Evolutionary conservation across 1,140 invertebrate genomes (phyloP).

Genomic region (Varroa destructor): DNA sequence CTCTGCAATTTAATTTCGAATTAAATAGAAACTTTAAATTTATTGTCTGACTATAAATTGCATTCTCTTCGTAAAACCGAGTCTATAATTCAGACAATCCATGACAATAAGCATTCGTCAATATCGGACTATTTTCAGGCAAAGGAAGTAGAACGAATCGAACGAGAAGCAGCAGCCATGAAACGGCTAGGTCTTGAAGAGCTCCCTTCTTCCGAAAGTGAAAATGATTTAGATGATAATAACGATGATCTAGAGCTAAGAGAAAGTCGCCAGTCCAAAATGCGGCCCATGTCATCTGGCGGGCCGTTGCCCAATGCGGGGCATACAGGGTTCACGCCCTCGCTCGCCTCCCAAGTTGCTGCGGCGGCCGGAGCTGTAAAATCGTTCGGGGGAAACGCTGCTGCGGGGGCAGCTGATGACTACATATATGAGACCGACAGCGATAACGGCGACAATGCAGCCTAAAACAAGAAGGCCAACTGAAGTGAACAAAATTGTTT

Average conservation of each 20-base stretch:
- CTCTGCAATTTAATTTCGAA: too few species aligned
- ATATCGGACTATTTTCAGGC: neutral
- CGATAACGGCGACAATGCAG: too few species aligned
- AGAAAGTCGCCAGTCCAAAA: too few species aligned
- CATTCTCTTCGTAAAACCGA: too few species aligned
- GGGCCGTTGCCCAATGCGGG: neutral
- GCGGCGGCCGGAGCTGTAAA: neutral
- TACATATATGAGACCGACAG: constrained; percentile 11
- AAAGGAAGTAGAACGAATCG: constrained; percentile 15
- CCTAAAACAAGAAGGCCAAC: too few species aligned
- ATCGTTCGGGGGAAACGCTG: too few species aligned
- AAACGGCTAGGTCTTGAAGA: constrained; percentile 20
- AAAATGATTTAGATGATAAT: neutral
- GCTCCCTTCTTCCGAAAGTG: neutral
- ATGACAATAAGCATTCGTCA: too few species aligned
- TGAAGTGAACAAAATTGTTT: too few species aligned
- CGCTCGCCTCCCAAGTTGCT: constrained; percentile 5
- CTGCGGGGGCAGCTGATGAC: neutral
- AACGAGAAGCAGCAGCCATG: constrained; percentile 9
- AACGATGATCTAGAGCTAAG: neutral
- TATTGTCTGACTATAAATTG: too few species aligned
- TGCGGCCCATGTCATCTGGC: too few species aligned
- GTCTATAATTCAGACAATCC: too few species aligned
- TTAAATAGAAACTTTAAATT: too few species aligned
- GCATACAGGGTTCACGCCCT: constrained; percentile 10